A percentile compares a stretch with the other conserved stretches of the same genome.
These are phyloP conservation scores for Ennomos erosarius DNA, from an alignment of 2,888 invertebrate species.

Conservation along the genomic window DNA sequence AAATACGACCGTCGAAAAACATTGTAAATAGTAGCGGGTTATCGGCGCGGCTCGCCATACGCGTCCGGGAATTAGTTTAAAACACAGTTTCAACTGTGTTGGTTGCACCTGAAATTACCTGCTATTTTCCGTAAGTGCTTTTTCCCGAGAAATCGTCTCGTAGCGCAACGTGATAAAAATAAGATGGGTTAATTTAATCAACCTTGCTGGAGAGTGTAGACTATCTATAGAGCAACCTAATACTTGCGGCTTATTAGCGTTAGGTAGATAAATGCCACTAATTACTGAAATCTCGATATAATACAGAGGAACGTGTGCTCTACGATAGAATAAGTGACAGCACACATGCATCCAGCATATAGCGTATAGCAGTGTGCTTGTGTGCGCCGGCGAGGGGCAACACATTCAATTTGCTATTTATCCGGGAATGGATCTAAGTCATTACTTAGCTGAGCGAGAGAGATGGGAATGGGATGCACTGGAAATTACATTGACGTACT, in stretches of 20 bases:
- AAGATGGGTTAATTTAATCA: conserved; percentile 53
- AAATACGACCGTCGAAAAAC: conserved; percentile 83
- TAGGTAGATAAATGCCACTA: conserved; percentile 36
- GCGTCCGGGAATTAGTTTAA: conserved; percentile 75
- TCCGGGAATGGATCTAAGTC: conserved; percentile 84
- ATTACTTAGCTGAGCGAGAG: conserved; percentile 84
- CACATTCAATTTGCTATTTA: conserved; percentile 85
- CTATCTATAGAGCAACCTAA: neutral
- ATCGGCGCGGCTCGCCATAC: conserved; percentile 67
- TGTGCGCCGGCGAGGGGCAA: conserved; percentile 58
- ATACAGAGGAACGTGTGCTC: conserved; percentile 35
- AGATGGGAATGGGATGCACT: conserved; percentile 78
- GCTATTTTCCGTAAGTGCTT: conserved; percentile 58
- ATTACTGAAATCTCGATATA: conserved; percentile 46
- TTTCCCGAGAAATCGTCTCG: conserved; percentile 36
- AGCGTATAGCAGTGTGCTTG: conserved; percentile 44
- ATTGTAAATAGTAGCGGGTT: conserved; percentile 81
- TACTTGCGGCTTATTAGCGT: neutral
- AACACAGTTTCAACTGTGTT: conserved; percentile 76
- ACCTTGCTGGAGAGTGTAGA: conserved; percentile 25
- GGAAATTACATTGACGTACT: conserved; percentile 75
- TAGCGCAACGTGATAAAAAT: conserved; percentile 53
- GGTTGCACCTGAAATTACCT: conserved; percentile 70
- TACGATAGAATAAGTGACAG: conserved; percentile 15
- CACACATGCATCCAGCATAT: conserved; percentile 40